A percentile compares a stretch with the other conserved stretches of the same genome.
Evolutionary conservation across 2,888 invertebrate species (phyloP).

Genomic region (Coenonympha glycerion): DNA sequence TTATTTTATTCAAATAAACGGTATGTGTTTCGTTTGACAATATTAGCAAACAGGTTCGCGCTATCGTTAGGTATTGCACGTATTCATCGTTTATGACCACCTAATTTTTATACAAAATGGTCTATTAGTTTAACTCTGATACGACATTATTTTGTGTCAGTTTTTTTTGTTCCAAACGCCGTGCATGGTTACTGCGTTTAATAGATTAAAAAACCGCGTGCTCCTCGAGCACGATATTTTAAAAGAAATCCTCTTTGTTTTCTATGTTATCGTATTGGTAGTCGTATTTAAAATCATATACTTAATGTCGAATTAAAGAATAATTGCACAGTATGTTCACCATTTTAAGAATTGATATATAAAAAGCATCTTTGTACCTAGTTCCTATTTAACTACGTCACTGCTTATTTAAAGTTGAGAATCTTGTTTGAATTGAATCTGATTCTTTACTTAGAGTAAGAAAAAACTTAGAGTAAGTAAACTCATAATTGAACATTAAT

Average conservation of each 20-base stretch:
- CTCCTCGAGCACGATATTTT: neutral
- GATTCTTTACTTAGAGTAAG: too few relatives aligned
- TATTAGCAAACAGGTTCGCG: conserved; percentile 42
- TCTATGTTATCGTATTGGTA: neutral
- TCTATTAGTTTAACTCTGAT: neutral
- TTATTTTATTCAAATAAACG: conserved; percentile 24
- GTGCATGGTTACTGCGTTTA: conserved; percentile 1
- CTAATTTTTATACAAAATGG: conserved; percentile 5
- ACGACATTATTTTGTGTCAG: neutral
- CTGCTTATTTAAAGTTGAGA: too few relatives aligned
- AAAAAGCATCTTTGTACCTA: too few relatives aligned
- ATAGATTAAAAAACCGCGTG: conserved; percentile 12
- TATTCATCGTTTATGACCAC: conserved; percentile 28
- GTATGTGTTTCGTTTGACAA: conserved; percentile 17
- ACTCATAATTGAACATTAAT: too few relatives aligned
- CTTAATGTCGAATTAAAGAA: neutral
- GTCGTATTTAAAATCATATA: neutral
- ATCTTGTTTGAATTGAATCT: too few relatives aligned
- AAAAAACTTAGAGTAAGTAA: too few relatives aligned
- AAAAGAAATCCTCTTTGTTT: neutral
- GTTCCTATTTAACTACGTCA: too few relatives aligned
- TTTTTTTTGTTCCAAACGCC: neutral
- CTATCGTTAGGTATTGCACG: conserved; percentile 37
- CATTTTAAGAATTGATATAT: neutral
- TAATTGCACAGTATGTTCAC: neutral